Conservation (phyloP, 2,888 invertebrate species). For the Drosophila fulvimacula region DNA sequence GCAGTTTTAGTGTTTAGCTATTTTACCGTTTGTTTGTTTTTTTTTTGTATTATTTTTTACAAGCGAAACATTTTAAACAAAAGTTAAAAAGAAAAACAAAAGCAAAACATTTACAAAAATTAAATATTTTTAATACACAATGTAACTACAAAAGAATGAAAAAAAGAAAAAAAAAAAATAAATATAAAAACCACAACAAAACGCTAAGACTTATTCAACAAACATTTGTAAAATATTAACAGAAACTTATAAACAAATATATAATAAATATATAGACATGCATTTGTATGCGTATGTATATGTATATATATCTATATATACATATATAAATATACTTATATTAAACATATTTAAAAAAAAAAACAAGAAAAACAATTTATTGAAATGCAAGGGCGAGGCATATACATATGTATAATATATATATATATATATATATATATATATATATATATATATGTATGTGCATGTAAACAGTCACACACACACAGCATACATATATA, state of each 20-base stretch:
- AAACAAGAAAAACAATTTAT: constrained; percentile 17
- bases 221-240: constrained; percentile 75
- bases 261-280: constrained; percentile 23
- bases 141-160: constrained; percentile 54
- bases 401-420: not conserved
- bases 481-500: not conserved
- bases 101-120: constrained; percentile 45
- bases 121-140: constrained; percentile 73
- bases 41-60: constrained; percentile 70
- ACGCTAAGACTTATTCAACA: constrained; percentile 80
- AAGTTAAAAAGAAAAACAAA: constrained; percentile 25
- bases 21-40: constrained; percentile 64
- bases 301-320: constrained; percentile 29
- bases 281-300: constrained; percentile 33
- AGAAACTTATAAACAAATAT: constrained; percentile 34
- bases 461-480: constrained; percentile 15
- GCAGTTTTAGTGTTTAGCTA: constrained; percentile 69
- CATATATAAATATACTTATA: constrained; percentile 17
- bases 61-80: constrained; percentile 31
- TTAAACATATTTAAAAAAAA: not conserved
- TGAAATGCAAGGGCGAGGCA: constrained; percentile 25
- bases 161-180: constrained; percentile 39
- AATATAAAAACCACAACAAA: constrained; percentile 63
- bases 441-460: constrained; percentile 15
- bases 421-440: not conserved